These are phyloP conservation scores for Eudyptes chrysolophus DNA, from an alignment of 2,113 vertebrate genomes.

Conservation along the genomic window DNA sequence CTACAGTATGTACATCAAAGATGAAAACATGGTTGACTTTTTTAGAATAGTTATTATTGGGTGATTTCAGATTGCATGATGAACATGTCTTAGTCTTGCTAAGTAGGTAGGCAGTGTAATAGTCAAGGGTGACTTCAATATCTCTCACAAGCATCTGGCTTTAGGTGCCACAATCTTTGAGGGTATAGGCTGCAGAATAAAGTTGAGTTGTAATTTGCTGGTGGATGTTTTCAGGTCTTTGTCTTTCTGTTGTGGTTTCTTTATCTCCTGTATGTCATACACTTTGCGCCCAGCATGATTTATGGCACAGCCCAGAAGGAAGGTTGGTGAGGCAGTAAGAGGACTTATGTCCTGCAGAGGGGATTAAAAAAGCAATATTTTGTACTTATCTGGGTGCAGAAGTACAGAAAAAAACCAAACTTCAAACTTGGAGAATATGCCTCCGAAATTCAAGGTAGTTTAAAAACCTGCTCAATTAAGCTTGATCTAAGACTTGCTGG, in stretches of 20 bases:
- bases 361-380: not conserved
- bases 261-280: not conserved
- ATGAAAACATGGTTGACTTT: conserved; percentile 51
- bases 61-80: conserved; percentile 49
- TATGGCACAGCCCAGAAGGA: not conserved
- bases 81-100: not conserved
- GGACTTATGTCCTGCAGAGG: not conserved
- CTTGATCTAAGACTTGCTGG: not conserved
- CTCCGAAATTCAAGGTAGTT: not conserved
- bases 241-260: not conserved
- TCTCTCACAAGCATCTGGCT: not conserved
- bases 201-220: not conserved
- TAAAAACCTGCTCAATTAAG: not conserved
- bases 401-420: not conserved
- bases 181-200: not conserved
- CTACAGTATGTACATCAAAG: conserved; percentile 57
- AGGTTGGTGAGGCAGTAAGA: not conserved
- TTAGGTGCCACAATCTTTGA: not conserved
- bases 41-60: conserved; percentile 66
- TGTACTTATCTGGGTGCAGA: not conserved
- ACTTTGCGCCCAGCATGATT: not conserved
- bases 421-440: not conserved
- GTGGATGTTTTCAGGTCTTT: not conserved
- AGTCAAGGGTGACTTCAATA: conserved; percentile 25
- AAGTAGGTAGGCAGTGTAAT: conserved; percentile 13